Evolutionary conservation across 1,140 invertebrate genomes (phyloP).

Genomic region (Macrocentrus cingulum): DNA sequence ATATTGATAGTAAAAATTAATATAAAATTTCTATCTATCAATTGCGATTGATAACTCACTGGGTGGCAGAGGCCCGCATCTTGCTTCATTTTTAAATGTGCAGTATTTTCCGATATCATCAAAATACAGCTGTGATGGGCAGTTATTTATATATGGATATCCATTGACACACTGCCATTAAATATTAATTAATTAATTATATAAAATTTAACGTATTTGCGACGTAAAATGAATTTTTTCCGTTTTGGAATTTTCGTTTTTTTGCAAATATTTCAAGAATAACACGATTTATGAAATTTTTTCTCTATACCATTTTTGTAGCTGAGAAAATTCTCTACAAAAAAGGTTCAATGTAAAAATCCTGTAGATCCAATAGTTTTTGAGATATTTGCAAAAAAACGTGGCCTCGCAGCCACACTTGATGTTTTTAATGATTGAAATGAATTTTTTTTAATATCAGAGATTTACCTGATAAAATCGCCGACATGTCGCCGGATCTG

Average conservation of each 20-base stretch:
- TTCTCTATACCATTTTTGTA: too few species aligned
- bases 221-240: too few species aligned
- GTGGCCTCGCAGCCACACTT: too few species aligned
- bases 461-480: conserved; percentile 80
- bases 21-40: neutral
- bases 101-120: conserved; percentile 89
- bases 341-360: too few species aligned
- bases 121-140: conserved; percentile 86
- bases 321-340: too few species aligned
- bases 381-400: too few species aligned
- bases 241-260: too few species aligned
- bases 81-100: conserved; percentile 88
- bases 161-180: conserved; percentile 79
- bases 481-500: conserved; percentile 84
- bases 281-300: too few species aligned
- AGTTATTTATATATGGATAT: conserved; percentile 82
- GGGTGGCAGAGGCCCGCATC: conserved; percentile 82
- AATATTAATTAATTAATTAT: conserved; percentile 8
- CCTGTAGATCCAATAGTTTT: too few species aligned
- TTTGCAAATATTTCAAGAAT: too few species aligned
- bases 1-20: conserved; percentile 6
- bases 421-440: too few species aligned
- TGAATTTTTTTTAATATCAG: neutral
- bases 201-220: too few species aligned
- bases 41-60: conserved; percentile 68